Conservation (phyloP, 64 coral and sea anemone genomes). For the Hydrozoanthus tunicans region DNA sequence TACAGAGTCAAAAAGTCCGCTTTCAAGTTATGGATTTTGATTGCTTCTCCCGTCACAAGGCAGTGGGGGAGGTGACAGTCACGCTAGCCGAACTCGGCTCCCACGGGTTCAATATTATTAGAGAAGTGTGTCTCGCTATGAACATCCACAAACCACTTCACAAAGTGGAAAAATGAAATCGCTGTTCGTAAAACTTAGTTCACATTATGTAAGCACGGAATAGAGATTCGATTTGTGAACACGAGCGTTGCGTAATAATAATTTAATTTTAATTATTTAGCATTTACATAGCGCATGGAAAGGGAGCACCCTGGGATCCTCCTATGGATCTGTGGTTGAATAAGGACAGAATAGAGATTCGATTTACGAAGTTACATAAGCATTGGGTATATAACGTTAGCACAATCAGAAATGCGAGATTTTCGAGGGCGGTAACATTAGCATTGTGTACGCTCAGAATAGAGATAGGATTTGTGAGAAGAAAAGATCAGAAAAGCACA, state of each 20-base stretch:
- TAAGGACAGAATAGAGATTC: no score
- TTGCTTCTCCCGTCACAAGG: slow-evolving; percentile 79
- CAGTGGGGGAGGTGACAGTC: slow-evolving; percentile 80
- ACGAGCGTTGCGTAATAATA: neutral
- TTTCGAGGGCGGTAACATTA: no score
- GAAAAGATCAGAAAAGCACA: no score
- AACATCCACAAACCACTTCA: slow-evolving; percentile 82
- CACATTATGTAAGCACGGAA: neutral
- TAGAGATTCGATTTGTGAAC: neutral
- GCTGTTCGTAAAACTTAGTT: slow-evolving; percentile 5
- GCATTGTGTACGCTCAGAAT: no score
- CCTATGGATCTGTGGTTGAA: no score
- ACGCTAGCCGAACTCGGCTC: slow-evolving; percentile 78
- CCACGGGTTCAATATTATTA: slow-evolving; percentile 86
- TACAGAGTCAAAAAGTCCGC: slow-evolving; percentile 78
- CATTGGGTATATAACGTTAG: no score
- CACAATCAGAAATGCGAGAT: no score
- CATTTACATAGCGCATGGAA: no score
- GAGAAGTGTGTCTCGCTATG: slow-evolving; percentile 90
- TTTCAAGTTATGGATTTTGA: slow-evolving; percentile 91
- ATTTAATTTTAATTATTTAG: no score
- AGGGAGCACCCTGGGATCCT: no score
- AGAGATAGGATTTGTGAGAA: no score
- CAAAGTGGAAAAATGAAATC: slow-evolving; percentile 44
- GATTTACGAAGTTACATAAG: no score